Percentiles rank a stretch among this genome's conserved stretches.
These are phyloP conservation scores for Hydrocynus forskahlii DNA, from an alignment of 2,797 vertebrate species.

Conservation along the genomic window DNA sequence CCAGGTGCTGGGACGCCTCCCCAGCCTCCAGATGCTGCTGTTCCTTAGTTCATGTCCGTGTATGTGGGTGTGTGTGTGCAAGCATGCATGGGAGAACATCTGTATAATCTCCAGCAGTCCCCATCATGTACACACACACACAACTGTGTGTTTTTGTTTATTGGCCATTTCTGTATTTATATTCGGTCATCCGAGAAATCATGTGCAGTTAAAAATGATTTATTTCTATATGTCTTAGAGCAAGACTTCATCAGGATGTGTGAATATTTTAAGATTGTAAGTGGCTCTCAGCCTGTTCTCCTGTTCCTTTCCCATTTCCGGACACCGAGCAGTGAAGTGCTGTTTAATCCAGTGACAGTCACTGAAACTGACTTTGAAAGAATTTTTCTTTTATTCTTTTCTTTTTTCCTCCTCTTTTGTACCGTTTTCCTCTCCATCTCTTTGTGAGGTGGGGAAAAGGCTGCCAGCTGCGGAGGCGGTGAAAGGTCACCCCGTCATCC, in stretches of 20 bases:
- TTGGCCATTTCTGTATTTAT: conserved; percentile 5
- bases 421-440: conserved; percentile 46
- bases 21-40: conserved; percentile 92
- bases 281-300: neutral
- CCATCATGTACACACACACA: neutral
- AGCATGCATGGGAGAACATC: neutral
- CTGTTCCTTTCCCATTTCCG: neutral
- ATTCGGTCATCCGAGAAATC: no score
- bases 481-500: conserved; percentile 79
- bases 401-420: conserved; percentile 1
- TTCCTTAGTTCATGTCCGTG: conserved; percentile 35
- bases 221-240: neutral
- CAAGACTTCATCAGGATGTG: neutral
- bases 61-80: conserved; percentile 7
- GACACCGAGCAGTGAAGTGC: conserved; percentile 67
- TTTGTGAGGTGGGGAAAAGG: conserved; percentile 73
- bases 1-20: conserved; percentile 81
- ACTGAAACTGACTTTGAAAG: conserved; percentile 53
- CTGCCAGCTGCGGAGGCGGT: conserved; percentile 68
- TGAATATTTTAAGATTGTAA: no score
- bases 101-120: neutral
- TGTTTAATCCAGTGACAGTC: conserved; percentile 70
- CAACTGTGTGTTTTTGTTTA: neutral
- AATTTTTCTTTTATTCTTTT: conserved; percentile 5
- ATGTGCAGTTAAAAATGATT: no score